phyloP scores from a whole-genome alignment of 2,113 vertebrate species.

The Mola mola region DNA sequence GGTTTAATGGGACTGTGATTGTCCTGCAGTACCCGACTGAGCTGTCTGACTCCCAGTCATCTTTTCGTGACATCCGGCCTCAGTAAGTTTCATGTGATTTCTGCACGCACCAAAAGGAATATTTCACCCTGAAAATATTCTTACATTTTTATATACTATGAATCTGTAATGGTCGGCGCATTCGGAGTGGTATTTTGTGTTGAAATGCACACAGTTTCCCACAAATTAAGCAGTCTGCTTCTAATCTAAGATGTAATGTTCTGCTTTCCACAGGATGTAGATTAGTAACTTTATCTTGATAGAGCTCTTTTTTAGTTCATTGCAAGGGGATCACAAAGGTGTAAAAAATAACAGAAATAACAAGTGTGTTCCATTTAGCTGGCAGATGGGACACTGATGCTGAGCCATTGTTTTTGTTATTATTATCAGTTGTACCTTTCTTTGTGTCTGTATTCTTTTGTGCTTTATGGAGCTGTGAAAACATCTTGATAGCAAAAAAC shows the following conservation, averaged over 20 bases:
- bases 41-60: slow-evolving; percentile 32
- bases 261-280: background rate
- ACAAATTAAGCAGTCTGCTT: background rate
- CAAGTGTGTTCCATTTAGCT: too few species aligned
- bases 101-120: slow-evolving; percentile 42
- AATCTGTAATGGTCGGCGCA: slow-evolving; percentile 29
- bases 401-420: too few species aligned
- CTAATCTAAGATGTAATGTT: background rate
- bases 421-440: too few species aligned
- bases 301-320: slow-evolving; percentile 1
- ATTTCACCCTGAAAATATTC: slow-evolving; percentile 30
- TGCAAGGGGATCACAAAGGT: background rate
- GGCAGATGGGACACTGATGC: too few species aligned
- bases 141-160: slow-evolving; percentile 26
- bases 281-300: too few species aligned
- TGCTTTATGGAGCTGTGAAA: too few species aligned
- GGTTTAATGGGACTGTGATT: slow-evolving; percentile 41
- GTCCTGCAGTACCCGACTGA: slow-evolving; percentile 23
- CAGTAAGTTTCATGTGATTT: slow-evolving; percentile 27
- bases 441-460: too few species aligned
- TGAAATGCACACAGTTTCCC: background rate
- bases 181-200: slow-evolving; percentile 5
- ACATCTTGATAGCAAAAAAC: too few species aligned
- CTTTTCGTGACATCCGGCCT: slow-evolving; percentile 6
- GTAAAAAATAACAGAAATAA: too few species aligned